Conservation (phyloP, 2,797 vertebrate genomes). For the Geotrypetes seraphini region DNA sequence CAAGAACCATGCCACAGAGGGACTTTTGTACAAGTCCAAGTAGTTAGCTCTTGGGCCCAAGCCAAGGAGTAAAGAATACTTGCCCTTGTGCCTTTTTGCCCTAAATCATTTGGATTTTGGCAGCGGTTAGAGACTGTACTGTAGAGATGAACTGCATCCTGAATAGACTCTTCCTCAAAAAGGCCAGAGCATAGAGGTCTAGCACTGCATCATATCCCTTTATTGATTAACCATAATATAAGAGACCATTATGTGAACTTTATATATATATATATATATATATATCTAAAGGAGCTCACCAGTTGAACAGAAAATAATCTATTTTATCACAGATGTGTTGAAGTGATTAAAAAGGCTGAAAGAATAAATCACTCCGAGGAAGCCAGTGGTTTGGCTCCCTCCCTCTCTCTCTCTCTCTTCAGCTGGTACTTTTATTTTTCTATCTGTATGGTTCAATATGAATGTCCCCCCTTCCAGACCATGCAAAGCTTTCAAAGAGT, state of each 20-base stretch:
- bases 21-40: constrained; percentile 29
- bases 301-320: constrained; percentile 11
- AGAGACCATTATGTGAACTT: constrained; percentile 25
- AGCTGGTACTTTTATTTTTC: constrained; percentile 28
- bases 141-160: constrained; percentile 22
- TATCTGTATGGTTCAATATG: constrained; percentile 31
- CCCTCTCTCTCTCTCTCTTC: constrained; percentile 20
- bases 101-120: constrained; percentile 25
- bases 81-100: constrained; percentile 42
- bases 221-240: constrained; percentile 38
- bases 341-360: constrained; percentile 25
- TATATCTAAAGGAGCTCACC: constrained; percentile 15
- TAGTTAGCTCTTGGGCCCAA: constrained; percentile 31
- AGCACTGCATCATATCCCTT: constrained; percentile 18
- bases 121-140: constrained; percentile 23
- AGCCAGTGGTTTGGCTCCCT: constrained; percentile 25
- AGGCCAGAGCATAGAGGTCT: constrained; percentile 13
- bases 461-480: neutral
- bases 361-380: constrained; percentile 33
- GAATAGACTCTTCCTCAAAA: constrained; percentile 35
- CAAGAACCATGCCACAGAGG: constrained; percentile 28
- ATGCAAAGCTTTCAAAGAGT: constrained; percentile 29
- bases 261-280: constrained; percentile 20
- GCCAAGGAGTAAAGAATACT: constrained; percentile 39
- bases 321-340: constrained; percentile 32